These are phyloP conservation scores for Coregonus ussuriensis DNA, from an alignment of 2,797 vertebrate species.

Conservation along the genomic window DNA sequence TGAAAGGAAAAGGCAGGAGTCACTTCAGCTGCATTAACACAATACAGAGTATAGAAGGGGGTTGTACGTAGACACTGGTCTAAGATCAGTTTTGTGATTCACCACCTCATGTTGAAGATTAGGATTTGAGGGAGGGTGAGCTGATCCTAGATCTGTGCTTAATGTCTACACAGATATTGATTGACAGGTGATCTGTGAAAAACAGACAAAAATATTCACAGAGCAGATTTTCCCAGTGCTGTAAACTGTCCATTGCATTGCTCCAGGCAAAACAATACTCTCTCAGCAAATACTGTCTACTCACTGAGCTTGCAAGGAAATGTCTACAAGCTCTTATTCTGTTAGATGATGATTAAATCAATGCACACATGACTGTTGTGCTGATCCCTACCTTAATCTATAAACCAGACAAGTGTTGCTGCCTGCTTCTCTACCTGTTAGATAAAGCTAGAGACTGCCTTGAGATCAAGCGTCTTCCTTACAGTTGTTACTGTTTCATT, in stretches of 20 bases:
- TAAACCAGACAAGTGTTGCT: not conserved
- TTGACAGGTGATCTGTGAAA: too few species aligned
- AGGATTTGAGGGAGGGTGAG: too few species aligned
- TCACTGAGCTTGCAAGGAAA: constrained; percentile 19
- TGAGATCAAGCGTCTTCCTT: not conserved
- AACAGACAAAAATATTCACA: too few species aligned
- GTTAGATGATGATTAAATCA: not conserved
- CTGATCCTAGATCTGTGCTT: too few species aligned
- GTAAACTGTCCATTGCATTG: too few species aligned
- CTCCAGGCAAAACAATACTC: not conserved
- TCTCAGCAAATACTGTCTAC: not conserved
- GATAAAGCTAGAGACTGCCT: not conserved
- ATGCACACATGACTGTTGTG: not conserved
- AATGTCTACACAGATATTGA: too few species aligned
- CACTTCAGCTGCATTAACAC: not conserved
- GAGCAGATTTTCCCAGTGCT: too few species aligned
- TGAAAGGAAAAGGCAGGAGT: not conserved
- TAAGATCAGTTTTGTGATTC: too few species aligned
- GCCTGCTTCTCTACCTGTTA: not conserved
- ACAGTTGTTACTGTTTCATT: constrained; percentile 47
- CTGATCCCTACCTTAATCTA: not conserved
- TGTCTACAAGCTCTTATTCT: not conserved
- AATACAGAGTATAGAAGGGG: not conserved
- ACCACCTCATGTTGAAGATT: too few species aligned
- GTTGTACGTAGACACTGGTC: too few species aligned